A percentile compares a stretch with the other conserved stretches of the same genome.
These are phyloP conservation scores for Drosophila kikkawai DNA, from an alignment of 1,140 invertebrate genomes.

Conservation along the genomic window DNA sequence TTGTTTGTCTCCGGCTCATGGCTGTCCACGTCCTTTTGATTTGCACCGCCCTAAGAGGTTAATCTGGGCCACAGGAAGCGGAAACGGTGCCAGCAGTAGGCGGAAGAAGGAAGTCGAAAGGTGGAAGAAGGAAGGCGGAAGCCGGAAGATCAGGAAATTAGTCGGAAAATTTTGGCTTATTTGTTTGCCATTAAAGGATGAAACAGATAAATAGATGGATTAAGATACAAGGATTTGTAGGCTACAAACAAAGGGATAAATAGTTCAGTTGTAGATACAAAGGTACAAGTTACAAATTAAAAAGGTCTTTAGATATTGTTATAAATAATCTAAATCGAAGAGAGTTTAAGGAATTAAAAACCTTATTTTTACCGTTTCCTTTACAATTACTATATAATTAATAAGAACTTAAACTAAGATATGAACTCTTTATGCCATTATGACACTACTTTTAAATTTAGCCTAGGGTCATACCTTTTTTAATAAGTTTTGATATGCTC, in stretches of 20 bases:
- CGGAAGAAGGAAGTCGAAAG: constrained; percentile 16
- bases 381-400: too few relatives aligned
- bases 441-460: too few relatives aligned
- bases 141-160: constrained; percentile 39
- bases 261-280: not conserved
- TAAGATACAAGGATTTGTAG: not conserved
- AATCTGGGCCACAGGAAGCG: constrained; percentile 73
- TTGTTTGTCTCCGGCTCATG: constrained; percentile 60
- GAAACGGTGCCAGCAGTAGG: constrained; percentile 41
- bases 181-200: constrained; percentile 29
- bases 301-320: not conserved
- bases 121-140: constrained; percentile 18
- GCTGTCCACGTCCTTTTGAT: constrained; percentile 57
- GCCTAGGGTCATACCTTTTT: too few relatives aligned
- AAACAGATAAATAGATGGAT: constrained; percentile 12
- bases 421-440: too few relatives aligned
- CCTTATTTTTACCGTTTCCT: too few relatives aligned
- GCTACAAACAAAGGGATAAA: not conserved
- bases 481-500: too few relatives aligned
- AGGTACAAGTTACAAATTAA: not conserved
- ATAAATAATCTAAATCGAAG: not conserved
- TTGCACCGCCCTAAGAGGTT: constrained; percentile 64
- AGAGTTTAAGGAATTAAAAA: not conserved
- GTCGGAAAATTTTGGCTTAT: constrained; percentile 30
- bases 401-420: too few relatives aligned